Evolutionary conservation across 2,113 vertebrate species (phyloP), one percentile per base, ranked within the genome.

Genomic region (Piaya cayana): DNA sequence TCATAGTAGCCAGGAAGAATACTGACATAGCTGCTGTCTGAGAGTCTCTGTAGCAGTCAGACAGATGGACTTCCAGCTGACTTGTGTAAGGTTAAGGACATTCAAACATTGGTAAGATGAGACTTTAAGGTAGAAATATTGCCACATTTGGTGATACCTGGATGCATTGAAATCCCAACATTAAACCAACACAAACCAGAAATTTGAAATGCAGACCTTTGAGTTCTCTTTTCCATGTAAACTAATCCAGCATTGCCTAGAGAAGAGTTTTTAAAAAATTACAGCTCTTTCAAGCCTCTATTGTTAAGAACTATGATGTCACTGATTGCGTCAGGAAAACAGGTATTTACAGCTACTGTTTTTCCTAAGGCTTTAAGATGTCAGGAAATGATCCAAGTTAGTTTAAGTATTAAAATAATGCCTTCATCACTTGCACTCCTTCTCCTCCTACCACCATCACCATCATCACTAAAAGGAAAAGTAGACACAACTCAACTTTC

Each of bases 221-320:
- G 30, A 21, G 11, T 43, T 65, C 27, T 45, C 19, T 45, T 72
- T 95, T 86, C 60, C 32, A 74, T 62, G 14, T 65, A 58, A 77
- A 74, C 58, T 49, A 77, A 86, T 42, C 11, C 60, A 62, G 25
- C 17, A 29, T 70, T 65, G 10, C 37, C 34, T 62, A 42, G 30
- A 65, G 43, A 88, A 65, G 9, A 79, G 26, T 4, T 68, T 87
- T 81, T 86, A 55, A 80, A 91, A 95, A 83, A 78, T 50, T 30
- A 50, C 23, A 74, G 12, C 19, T 82, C 21, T 74, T 96, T 81
- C 42, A 77, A 82, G 22, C 25, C 25, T 85, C 26, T 83, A 10
- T 80, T 83, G 26, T 72, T 90, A 83, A 65, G 52, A 80, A 29
- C 30, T 62, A 53, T 65, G 68, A 53, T 83, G 59, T 69, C 86